Percentiles rank a stretch among this genome's conserved stretches.
These are phyloP conservation scores for Exocentrus adspersus DNA, from an alignment of 2,888 invertebrate genomes.

Conservation along the genomic window DNA sequence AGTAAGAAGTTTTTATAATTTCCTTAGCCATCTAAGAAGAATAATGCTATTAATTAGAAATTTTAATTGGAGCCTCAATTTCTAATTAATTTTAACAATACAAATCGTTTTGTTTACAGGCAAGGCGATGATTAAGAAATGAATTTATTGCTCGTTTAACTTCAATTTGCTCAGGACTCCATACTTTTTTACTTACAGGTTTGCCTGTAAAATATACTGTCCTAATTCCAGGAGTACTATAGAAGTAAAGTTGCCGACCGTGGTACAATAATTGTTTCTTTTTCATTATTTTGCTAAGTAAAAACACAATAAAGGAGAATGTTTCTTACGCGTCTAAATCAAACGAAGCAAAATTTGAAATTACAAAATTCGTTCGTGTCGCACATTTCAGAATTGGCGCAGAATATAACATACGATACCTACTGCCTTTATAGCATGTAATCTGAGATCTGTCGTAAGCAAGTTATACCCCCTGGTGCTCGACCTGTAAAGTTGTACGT, in stretches of 20 bases:
- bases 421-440: conserved; percentile 46
- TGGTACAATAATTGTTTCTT: too few species aligned
- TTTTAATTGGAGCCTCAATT: conserved; percentile 42
- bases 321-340: too few species aligned
- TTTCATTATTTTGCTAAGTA: too few species aligned
- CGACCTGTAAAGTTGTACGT: conserved; percentile 20
- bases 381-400: conserved; percentile 43
- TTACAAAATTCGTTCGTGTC: conserved; percentile 22
- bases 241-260: too few species aligned
- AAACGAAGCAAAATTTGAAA: conserved; percentile 13
- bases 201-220: background rate
- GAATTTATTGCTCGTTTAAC: conserved; percentile 22
- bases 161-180: background rate
- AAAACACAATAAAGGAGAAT: too few species aligned
- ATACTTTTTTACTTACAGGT: background rate
- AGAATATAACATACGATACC: conserved; percentile 45
- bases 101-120: conserved; percentile 9
- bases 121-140: conserved; percentile 18
- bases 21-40: conserved; percentile 31
- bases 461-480: conserved; percentile 45
- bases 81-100: conserved; percentile 42
- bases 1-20: conserved; percentile 5
- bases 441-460: conserved; percentile 51
- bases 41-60: conserved; percentile 43
- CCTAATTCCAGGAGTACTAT: too few species aligned